Base-by-base conservation (phyloP, 2,113 vertebrate species). In the Catagonus wagneri region DNA sequence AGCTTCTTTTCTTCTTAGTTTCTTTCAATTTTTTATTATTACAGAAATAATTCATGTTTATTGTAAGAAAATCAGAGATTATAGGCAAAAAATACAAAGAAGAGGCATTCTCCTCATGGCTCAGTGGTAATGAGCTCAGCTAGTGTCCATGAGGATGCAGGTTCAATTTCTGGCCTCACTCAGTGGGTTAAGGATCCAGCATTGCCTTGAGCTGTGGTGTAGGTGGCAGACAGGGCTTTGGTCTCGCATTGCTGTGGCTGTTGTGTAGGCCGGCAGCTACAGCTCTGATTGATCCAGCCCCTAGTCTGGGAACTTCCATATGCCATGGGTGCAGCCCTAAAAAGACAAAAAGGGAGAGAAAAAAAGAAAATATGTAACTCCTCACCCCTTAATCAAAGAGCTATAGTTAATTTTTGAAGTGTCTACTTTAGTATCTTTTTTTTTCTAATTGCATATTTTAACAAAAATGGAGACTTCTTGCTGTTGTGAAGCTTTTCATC, bases 41-140 rank as follows among this genome's bases (percentile, higher is more conserved):
- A 15, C 36, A 94, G 44, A 95, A 95, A 79, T 32, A 39, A 50
- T 89, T 74, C 32, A 32, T 76, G 63, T 60, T 90, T 95, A 69
- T 86, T 90, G 4, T 87, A 34, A 61, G 50, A 72, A 75, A 44
- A 6, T 68, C 10, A 36, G 36, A 72, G 61, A 78, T 68, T 93
- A 76, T 71, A 88, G 25, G 32, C 39, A 83, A 72, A 72, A 83
- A 68, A 44, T 69, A 34, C 50, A 85, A 61, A 88, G 27, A 92
- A 93, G 44, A 44, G 44, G 44, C 44, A 44, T 44, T 44, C 44
- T 44, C 44, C 44, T 44, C 8, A 44, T 44, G 44, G 44, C 44
- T 44, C 44, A 44, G 44, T 44, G 44, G 44, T 44, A 44, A 44
- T 44, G 44, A 44, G 8, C 44, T 8, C 44, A 44, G 44, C 44